Evolutionary conservation across 2,888 invertebrate species (phyloP).

Genomic region (Ernsta delagoae): DNA sequence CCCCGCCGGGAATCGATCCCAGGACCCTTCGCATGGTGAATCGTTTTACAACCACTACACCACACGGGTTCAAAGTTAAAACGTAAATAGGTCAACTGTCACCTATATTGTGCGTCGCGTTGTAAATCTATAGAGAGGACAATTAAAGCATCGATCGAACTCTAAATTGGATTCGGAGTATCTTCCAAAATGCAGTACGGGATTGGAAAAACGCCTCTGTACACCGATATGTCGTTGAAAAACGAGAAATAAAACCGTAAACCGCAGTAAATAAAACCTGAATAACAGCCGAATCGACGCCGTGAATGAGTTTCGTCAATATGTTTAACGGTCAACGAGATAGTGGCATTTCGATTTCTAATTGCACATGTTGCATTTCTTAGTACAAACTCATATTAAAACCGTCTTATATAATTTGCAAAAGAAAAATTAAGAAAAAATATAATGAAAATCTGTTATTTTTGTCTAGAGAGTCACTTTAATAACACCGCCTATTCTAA

Average conservation of each 20-base stretch:
- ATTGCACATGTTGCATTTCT: background rate
- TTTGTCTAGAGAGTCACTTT: too few relatives aligned
- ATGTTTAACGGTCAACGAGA: background rate
- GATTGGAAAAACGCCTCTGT: constrained; percentile 12
- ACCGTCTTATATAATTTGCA: too few relatives aligned
- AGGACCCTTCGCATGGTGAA: too few relatives aligned
- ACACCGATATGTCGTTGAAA: constrained; percentile 14
- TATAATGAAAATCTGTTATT: too few relatives aligned
- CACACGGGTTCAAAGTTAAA: too few relatives aligned
- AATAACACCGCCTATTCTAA: too few relatives aligned
- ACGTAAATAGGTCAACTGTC: constrained; percentile 5
- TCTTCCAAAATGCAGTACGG: constrained; percentile 12
- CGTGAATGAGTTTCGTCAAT: constrained; percentile 12
- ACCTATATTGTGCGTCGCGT: background rate
- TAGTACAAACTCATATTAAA: too few relatives aligned
- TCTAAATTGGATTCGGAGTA: constrained; percentile 19
- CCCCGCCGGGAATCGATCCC: too few relatives aligned
- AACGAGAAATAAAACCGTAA: background rate
- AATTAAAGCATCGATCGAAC: constrained; percentile 19
- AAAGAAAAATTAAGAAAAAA: too few relatives aligned
- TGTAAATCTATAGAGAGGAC: constrained; percentile 1
- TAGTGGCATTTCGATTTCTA: too few relatives aligned
- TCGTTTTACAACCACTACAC: too few relatives aligned
- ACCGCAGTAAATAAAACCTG: constrained; percentile 17
- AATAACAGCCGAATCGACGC: constrained; percentile 20